Base-by-base conservation (phyloP, 2,113 vertebrate species). In the Noctilio leporinus region DNA sequence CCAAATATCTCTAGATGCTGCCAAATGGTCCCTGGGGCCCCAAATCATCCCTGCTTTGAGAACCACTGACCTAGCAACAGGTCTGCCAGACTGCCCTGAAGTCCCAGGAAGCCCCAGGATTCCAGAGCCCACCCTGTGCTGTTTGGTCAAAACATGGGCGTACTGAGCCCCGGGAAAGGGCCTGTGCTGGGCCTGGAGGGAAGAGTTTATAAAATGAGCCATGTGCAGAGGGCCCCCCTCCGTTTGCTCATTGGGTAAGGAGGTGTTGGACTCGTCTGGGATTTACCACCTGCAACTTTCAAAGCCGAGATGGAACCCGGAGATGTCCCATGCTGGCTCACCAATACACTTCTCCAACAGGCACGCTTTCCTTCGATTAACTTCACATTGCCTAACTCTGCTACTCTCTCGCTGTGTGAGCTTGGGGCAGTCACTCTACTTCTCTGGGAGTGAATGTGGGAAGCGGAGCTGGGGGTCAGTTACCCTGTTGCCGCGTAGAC, bases 171-270 rank as follows among this genome's bases (percentile, higher is more conserved):
- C 19, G 57, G 57, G 51, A 4, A 4, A 26, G 40, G 24, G 24
- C 40, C 24, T 20, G 16, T 64, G 75, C 64, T 1, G 20, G 53
- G 65, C 16, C 19, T n/a, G 38, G 55, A 59, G 26, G 35, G 2
- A 30, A 26, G 51, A 35, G 9, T 67, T 82, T 40, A 14, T 22
- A 38, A 59, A 59, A 14, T 5, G 5, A 26, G 59, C 67, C 22
- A 1, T 1, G 2, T 2, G 16, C 30, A 57, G 85, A 75, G 14
- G 2, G 2, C 4, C 24, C 2, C 8, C 49, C 19, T 38, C 59
- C 12, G 12, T 38, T 57, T 14, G 62, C 20, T 38, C 30, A 9
- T 28, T 51, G 2, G 1, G n/a, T 47, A 55, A 51, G 28, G 49
- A 38, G 38, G 24, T 4, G 8, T 51, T 15, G 16, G 53, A 28